A percentile compares a stretch with the other conserved stretches of the same genome.
Conservation (phyloP, 2,797 vertebrate genomes). For the Anguilla megastoma region DNA sequence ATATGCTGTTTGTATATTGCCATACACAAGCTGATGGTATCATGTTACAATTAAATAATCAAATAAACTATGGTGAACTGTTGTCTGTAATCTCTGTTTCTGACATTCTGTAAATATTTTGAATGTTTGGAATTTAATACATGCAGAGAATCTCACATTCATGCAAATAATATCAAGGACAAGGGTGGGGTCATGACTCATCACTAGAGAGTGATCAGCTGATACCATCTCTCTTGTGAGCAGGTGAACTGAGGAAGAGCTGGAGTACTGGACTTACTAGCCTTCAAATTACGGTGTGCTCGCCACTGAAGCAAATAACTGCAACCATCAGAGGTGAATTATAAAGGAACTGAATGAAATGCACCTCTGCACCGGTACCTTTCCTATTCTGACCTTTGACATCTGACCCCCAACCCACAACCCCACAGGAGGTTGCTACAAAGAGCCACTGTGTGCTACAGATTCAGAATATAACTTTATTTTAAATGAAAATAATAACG, state of each 20-base stretch:
- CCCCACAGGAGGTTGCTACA: background rate
- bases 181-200: background rate
- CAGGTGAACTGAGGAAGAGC: background rate
- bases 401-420: background rate
- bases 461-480: too few species aligned
- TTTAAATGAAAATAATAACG: too few species aligned
- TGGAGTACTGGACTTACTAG: background rate
- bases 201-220: background rate
- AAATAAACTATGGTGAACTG: conserved; percentile 18
- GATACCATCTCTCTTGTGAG: background rate
- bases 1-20: conserved; percentile 38
- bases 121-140: background rate
- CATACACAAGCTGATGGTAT: conserved; percentile 17
- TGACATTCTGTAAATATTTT: background rate
- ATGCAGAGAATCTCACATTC: background rate
- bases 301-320: background rate
- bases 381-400: background rate
- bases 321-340: background rate
- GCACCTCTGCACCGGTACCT: background rate
- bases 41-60: conserved; percentile 14
- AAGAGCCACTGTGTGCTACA: background rate
- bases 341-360: background rate
- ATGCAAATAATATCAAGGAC: background rate
- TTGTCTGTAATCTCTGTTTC: conserved; percentile 6
- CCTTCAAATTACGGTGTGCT: background rate